Conservation (phyloP, 2,888 invertebrate genomes). For the Holacanthella duospinosa region DNA sequence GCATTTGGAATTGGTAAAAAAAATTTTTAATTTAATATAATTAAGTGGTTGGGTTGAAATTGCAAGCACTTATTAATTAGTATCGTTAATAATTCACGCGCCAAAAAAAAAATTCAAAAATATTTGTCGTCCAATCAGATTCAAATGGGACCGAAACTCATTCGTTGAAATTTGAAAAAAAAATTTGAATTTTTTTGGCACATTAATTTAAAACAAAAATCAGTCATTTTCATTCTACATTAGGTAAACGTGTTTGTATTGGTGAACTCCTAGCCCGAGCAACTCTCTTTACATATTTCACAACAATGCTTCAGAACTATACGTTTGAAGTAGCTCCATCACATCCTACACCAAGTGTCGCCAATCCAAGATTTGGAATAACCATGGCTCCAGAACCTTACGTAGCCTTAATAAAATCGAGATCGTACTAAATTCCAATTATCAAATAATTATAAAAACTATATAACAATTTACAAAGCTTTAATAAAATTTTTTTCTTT, state of each 20-base stretch:
- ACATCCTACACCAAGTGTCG: not conserved
- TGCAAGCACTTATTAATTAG: too few species aligned
- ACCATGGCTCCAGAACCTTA: constrained; percentile 18
- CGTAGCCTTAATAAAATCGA: not conserved
- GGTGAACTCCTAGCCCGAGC: constrained; percentile 19
- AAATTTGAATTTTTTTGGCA: not conserved
- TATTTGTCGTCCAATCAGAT: too few species aligned
- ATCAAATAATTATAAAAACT: too few species aligned
- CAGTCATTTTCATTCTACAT: not conserved
- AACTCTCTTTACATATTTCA: constrained; percentile 21
- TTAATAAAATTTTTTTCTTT: too few species aligned
- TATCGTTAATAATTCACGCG: too few species aligned
- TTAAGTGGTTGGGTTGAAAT: too few species aligned
- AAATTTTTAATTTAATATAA: too few species aligned
- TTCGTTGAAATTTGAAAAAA: not conserved
- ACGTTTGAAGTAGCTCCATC: constrained; percentile 10
- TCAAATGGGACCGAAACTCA: too few species aligned
- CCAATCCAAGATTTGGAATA: constrained; percentile 13
- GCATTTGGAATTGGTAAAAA: constrained; percentile 25
- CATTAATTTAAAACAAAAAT: not conserved
- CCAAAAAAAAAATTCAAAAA: too few species aligned
- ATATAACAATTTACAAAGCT: too few species aligned
- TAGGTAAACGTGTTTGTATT: constrained; percentile 22
- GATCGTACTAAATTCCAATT: not conserved
- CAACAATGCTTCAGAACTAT: constrained; percentile 19